phyloP scores from a whole-genome alignment of 2,797 vertebrate genomes.

The Lindbergichthys nudifrons region DNA sequence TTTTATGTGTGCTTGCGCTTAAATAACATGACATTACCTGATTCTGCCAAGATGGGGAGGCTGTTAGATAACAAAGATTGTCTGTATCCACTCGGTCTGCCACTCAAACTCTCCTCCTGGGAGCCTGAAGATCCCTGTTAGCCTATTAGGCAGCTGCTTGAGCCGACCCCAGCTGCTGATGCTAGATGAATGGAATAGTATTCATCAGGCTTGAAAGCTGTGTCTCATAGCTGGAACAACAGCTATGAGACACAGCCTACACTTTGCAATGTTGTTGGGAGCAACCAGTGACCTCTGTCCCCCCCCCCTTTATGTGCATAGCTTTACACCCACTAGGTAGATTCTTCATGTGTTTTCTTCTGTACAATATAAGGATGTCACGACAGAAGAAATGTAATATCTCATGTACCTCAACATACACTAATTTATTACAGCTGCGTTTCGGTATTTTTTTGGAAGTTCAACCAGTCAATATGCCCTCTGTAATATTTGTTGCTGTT shows the following conservation, averaged over 20 bases:
- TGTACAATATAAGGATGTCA: not conserved
- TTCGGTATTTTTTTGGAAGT: too few relatives aligned
- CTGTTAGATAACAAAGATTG: conserved; percentile 60
- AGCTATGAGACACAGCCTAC: conserved; percentile 34
- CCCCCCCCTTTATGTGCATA: conserved; percentile 17
- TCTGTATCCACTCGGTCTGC: conserved; percentile 68
- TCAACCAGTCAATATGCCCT: too few relatives aligned
- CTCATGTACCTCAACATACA: too few relatives aligned
- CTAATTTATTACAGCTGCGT: too few relatives aligned
- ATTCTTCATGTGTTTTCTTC: conserved; percentile 10
- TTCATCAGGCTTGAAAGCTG: conserved; percentile 68
- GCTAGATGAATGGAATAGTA: conserved; percentile 64
- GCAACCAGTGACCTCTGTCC: conserved; percentile 50
- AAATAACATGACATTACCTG: conserved; percentile 52
- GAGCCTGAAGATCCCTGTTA: conserved; percentile 66
- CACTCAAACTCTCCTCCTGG: conserved; percentile 65
- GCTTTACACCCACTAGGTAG: conserved; percentile 39
- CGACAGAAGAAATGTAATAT: too few relatives aligned
- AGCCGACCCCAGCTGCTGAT: conserved; percentile 68
- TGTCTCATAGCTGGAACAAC: conserved; percentile 45
- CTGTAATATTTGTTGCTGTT: too few relatives aligned
- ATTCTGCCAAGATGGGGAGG: conserved; percentile 48
- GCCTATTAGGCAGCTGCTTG: conserved; percentile 76
- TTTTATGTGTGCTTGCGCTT: conserved; percentile 39
- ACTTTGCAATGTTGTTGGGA: conserved; percentile 36